Conservation (phyloP, 2,797 vertebrate genomes). For the Tauraco hartlaubi region DNA sequence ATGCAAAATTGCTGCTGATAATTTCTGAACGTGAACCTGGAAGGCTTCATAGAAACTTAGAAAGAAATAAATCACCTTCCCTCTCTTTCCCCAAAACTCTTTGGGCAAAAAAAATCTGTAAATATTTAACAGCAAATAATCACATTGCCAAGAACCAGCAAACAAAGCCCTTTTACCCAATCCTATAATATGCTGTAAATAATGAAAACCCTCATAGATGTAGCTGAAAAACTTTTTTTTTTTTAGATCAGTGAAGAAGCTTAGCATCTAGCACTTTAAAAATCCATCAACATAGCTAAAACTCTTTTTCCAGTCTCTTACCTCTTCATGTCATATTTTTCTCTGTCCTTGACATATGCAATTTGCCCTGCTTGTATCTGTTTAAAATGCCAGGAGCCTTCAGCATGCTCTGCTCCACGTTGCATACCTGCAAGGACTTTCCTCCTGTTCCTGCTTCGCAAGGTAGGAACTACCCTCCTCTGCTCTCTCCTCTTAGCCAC, state of each 20-base stretch:
- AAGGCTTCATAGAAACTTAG: slow-evolving; percentile 24
- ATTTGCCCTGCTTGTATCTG: not conserved
- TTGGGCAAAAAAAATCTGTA: not conserved
- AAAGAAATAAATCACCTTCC: slow-evolving; percentile 32
- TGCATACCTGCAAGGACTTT: not conserved
- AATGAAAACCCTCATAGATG: slow-evolving; percentile 13
- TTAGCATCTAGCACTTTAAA: slow-evolving; percentile 1
- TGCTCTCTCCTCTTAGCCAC: not conserved
- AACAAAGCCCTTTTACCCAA: slow-evolving; percentile 32
- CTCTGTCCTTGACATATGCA: not conserved
- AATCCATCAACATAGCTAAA: slow-evolving; percentile 1
- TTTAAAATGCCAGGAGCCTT: not conserved
- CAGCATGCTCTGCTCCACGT: not conserved
- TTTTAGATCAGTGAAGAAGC: not conserved
- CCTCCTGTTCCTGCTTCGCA: not conserved
- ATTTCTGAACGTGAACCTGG: not conserved
- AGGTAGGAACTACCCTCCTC: not conserved
- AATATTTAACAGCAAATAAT: slow-evolving; percentile 64
- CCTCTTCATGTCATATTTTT: not conserved
- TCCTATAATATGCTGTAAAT: slow-evolving; percentile 31
- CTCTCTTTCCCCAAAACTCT: slow-evolving; percentile 4
- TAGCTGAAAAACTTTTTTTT: not conserved
- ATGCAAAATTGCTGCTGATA: slow-evolving; percentile 6
- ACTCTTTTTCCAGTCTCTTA: not conserved
- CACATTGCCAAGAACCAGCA: slow-evolving; percentile 18